phyloP scores from a whole-genome alignment of 1,140 invertebrate species.

The Gonatopus flavifemur region DNA sequence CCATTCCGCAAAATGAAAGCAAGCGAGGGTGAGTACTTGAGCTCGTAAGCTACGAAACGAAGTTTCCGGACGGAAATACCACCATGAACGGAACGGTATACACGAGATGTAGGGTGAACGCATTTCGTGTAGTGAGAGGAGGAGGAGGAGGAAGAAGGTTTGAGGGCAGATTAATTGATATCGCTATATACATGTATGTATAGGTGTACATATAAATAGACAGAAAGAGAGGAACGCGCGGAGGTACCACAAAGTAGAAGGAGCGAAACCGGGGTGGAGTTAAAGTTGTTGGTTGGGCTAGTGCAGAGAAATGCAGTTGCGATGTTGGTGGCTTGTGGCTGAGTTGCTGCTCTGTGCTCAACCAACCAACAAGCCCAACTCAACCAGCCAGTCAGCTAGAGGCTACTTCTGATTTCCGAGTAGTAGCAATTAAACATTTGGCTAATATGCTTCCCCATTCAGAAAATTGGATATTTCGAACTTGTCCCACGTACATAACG shows the following conservation, averaged over 20 bases:
- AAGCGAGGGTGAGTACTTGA: constrained; percentile 7
- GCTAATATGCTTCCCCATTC: constrained; percentile 56
- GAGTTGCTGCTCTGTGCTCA: constrained; percentile 23
- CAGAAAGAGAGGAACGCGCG: constrained; percentile 7
- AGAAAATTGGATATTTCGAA: constrained; percentile 54
- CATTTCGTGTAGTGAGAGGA: no score
- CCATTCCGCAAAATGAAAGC: constrained; percentile 25
- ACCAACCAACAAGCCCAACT: no score
- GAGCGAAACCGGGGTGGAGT: constrained; percentile 1
- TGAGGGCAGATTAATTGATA: constrained; percentile 37
- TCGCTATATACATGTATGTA: constrained; percentile 7
- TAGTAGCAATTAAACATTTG: constrained; percentile 54
- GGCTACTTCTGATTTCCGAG: constrained; percentile 41
- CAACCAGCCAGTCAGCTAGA: constrained; percentile 21
- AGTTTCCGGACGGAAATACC: constrained; percentile 31
- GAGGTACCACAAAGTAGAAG: constrained; percentile 21
- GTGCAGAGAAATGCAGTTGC: constrained; percentile 33
- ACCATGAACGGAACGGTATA: no score
- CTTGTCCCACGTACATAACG: no score
- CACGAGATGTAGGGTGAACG: constrained; percentile 30
- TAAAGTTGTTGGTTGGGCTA: constrained; percentile 23
- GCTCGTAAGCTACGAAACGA: constrained; percentile 23
- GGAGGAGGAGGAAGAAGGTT: constrained; percentile 28
- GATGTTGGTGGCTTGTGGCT: constrained; percentile 8
- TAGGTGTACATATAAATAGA: constrained; percentile 11